Evolutionary conservation across 1,140 invertebrate species (phyloP), one percentile per base, ranked within the genome.

Genomic region (Bombyx mandarina): DNA sequence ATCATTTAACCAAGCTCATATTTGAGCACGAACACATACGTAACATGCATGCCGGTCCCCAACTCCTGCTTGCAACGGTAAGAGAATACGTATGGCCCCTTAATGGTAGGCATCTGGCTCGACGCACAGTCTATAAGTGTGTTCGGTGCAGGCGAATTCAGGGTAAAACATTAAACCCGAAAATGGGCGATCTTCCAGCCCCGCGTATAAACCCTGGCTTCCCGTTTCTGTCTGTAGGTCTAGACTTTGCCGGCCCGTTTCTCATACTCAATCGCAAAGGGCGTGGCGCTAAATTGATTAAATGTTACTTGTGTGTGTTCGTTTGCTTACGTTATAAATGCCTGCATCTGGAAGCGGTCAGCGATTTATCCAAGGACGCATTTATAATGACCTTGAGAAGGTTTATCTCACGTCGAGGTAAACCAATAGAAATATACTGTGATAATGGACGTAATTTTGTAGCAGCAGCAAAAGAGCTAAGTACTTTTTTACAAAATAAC

Each of bases 121-220:
- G 47, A 45, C 9, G 43, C 22, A 54, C 45, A 2, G 52, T 54
- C 8, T 49, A 60, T 46, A 54, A 50, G 5, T 63, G 57, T 22
- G 51, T 60, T 1, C 3, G 43, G 7, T 63, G 62, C 26, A 56
- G 50, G 7, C 49, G 62, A 6, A 9, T 60, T 6, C 6, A 18
- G 10, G 57, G 53, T 22, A 51, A 45, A 47, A 57, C 58, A 2
- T 18, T 57, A 3, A 3, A 6, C 0, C 62, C 54, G 12, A 45
- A 50, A 44, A 60, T 63, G 62, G 62, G 54, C 9, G 26, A 57
- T 18, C 10, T 63, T 5, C 52, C 54, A 47, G 1, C 45, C 53
- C 77, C 69, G 71, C 71, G 75, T 49, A 6, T 62, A 1, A 68
- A 62, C 6, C 67, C 61, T 22, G 54, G 10, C n/a, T 50, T 49